Evolutionary conservation across 2,888 invertebrate species (phyloP), one percentile per base, ranked within the genome.

Genomic region (Taenaris catops): DNA sequence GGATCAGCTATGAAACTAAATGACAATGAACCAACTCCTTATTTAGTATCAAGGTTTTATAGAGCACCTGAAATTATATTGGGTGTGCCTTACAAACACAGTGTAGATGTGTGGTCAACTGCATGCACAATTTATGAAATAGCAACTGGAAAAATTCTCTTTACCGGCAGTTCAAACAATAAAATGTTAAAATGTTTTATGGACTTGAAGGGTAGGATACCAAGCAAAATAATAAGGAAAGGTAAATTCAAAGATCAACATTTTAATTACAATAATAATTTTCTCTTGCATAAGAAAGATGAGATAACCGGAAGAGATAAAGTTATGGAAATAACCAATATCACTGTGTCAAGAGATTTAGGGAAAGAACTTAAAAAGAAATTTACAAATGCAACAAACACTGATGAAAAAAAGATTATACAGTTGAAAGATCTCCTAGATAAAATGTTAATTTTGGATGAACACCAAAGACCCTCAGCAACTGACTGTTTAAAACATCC

Each of bases 111-210:
- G 89, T 99, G 99, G 99, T 98, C 98, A 16, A 94, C 97, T 7
- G 99, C 96, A n/a, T 97, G 97, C 65, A 99, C 99, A 17, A 94
- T 99, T 52, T 99, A 94, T 74, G 99, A 99, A 86, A 73, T 99
- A 57, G 98, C 98, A 69, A 99, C 98, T 2, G 99, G 99, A 12
- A 95, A 94, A 81, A 99, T 99, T 50, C 90, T 99, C 86, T 99
- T 99, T 69, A 94, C 97, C 34, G 99, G 99, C 34, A 95, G 95
- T 73, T 95, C 97, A 2, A 99, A 99, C 83, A 99, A 99, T 76
- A 95, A 94, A 87, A 99, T 99, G 99, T 87, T 99, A 41, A 99
- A 99, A 80, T 95, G 94, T 80, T 96, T 97, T 74, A 98, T 98
- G 97, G 99, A 99, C 63, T 86, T 99, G 21, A 99, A 98, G 74